Evolutionary conservation across 2,113 vertebrate genomes (phyloP), one percentile per base, ranked within the genome.

Genomic region (Corythoichthys intestinalis): DNA sequence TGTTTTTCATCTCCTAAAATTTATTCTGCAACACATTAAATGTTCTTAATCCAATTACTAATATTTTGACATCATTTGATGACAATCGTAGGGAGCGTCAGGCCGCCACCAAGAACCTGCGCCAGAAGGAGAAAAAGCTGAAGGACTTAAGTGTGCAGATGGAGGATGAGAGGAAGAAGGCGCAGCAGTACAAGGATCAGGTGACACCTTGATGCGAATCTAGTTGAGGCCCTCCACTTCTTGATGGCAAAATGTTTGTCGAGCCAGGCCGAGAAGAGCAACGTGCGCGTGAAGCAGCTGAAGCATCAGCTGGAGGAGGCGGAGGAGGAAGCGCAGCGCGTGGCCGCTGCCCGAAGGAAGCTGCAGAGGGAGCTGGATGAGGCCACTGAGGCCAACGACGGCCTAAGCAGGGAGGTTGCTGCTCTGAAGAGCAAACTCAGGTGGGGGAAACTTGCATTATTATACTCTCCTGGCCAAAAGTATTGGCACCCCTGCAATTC

Each of bases 301-400:
- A 98, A 98, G 82, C 87, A 93, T 69, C 96, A 98, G 92, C 86
- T 98, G 91, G 96, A 98, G 81, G 96, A 98, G 88, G 91, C 92
- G 0, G 96, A 98, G 80, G 96, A 98, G 68, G 96, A 98, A 85
- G 92, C 93, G 2, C 96, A 98, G 88, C 94, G 96, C 1, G 87
- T 93, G 83, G 93, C 92, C 0, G 95, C 94, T 0, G 92, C 90
- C 58, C 95, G 95, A 76, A 93, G 95, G 91, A 98, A 98, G 76
- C 92, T 98, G 80, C 96, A 98, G 91, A 84, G 95, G 47, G 96
- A 98, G 90, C 91, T 98, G 85, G 96, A 98, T 0, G 96, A 98
- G 80, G 93, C 94, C 1, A 85, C 84, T 0, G 96, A 98, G 89
- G 92, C 94, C 79, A 97, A 94, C 0, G 95, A 98, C 0, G 68